Evolutionary conservation across 1,140 invertebrate genomes (phyloP), one percentile per base, ranked within the genome.

Genomic region (Nephila pilipes): DNA sequence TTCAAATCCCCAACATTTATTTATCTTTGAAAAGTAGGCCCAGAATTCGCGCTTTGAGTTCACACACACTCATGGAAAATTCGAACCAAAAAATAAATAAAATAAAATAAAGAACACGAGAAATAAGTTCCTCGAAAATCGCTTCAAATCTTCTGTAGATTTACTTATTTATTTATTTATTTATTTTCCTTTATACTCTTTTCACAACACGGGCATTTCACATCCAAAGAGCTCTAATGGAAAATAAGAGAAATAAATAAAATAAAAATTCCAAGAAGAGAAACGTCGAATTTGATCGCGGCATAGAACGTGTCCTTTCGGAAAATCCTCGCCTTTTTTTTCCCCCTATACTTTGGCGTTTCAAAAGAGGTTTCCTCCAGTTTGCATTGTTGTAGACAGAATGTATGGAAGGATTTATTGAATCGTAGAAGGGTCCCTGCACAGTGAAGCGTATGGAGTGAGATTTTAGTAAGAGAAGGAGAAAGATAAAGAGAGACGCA

Each of bases 301-400:
- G 80, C 80, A n/a, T 83, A 83, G 36, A 83, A 83, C 80, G 38
- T 83, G 80, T 83, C 38, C 80, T 83, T 83, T 83, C 12, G 22
- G 25, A 83, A 83, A 83, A 83, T 54, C 54, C 80, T 55, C 54
- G 22, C 80, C 14, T 83, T 38, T 46, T 54, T 46, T 46, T 46
- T 8, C 38, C 6, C 38, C 38, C 38, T 46, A 8, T 46, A 46
- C 10, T 8, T 8, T 46, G 5, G 38, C 38, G 10, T 46, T 81
- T 54, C 46, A 54, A 75, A 75, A 83, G 80, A 25, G 16, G 80
- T 38, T 69, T 88, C 1, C 36, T 65, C 22, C 36, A 88, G 87
- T 88, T 88, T 20, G 87, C 60, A 65, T 88, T 88, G 87, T 88
- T 88, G 87, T 88, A n/a, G 20, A n/a, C 87, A 29, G 58, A 63